Base-by-base conservation (phyloP, 2,888 invertebrate species). In the Drosophila kanekoi region DNA sequence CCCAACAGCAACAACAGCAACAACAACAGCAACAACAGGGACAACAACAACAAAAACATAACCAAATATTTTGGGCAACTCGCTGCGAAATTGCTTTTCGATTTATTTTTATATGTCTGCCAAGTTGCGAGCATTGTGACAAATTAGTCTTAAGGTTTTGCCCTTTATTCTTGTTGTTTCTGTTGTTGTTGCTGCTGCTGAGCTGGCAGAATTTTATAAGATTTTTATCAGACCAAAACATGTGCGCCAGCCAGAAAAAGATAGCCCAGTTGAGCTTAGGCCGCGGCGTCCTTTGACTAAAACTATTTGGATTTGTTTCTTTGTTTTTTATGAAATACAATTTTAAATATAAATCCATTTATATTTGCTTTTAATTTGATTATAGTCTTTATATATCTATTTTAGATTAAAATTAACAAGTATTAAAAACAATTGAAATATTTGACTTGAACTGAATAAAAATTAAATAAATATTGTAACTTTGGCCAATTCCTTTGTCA, bases 51-150 rank as follows among this genome's bases (percentile, higher is more conserved):
- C 37, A 51, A 62, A 51, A 68, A 78, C 62, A 77, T 62, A 68
- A 62, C 61, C 57, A 79, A 77, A 79, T 78, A 69, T 77, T 56
- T 79, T 69, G 69, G 77, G 56, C 71, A 77, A 79, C 74, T 79
- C 65, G 53, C 70, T 75, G 66, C 74, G 85, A 86, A 88, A 86
- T 86, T 88, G 85, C 86, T 86, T 86, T 86, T 86, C 85, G 88
- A 86, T 86, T 86, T 86, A 88, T 86, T 86, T 83, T 81, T 72
- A 77, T 72, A 77, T 77, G 78, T 76, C 67, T 80, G 81, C 85
- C 85, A 82, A 87, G 77, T 84, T 77, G 79, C 74, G 72, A 75
- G 84, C 78, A 77, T 77, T 81, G 86, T 86, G 85, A 86, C 85
- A 86, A 86, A 86, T 86, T 86, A 88, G 88, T 81, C 66, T 79